Conservation (phyloP, 2,113 vertebrate species). For the Amblyopsis rosae region DNA sequence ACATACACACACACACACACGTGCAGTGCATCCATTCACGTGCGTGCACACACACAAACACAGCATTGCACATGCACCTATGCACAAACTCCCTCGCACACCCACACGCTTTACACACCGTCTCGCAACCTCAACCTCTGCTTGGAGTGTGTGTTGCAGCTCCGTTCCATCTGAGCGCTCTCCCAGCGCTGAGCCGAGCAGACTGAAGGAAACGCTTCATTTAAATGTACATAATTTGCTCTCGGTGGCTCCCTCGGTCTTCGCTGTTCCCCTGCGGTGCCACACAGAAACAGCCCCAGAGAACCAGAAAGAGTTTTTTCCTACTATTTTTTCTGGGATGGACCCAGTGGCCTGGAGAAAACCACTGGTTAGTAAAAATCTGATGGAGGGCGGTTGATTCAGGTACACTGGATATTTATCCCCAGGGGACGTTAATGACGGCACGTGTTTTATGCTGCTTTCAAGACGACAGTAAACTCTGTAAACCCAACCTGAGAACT, state of each 20-base stretch:
- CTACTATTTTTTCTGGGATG: conserved; percentile 56
- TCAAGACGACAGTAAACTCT: too few species aligned
- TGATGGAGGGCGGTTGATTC: conserved; percentile 45
- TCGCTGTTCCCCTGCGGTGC: conserved; percentile 66
- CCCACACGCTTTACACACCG: conserved; percentile 1
- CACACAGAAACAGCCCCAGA: conserved; percentile 53
- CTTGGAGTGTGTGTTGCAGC: conserved; percentile 41
- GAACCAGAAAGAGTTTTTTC: conserved; percentile 31
- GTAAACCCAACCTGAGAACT: not conserved
- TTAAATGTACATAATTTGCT: conserved; percentile 80
- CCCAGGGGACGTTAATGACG: conserved; percentile 53
- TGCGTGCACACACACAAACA: not conserved
- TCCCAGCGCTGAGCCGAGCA: conserved; percentile 71
- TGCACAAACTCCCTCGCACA: conserved; percentile 38
- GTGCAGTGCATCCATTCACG: not conserved
- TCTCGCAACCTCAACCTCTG: conserved; percentile 36
- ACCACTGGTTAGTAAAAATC: conserved; percentile 48
- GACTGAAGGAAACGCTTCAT: conserved; percentile 77
- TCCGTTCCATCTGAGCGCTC: conserved; percentile 71
- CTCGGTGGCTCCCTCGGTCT: conserved; percentile 67
- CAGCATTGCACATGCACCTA: conserved; percentile 22
- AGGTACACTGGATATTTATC: conserved; percentile 60
- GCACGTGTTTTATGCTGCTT: conserved; percentile 43
- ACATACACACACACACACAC: conserved; percentile 3
- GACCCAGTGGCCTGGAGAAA: conserved; percentile 65